Percentiles rank a stretch among this genome's conserved stretches.
These are phyloP conservation scores for Nycticebus coucang DNA, from an alignment of 2,113 vertebrate genomes.

Conservation along the genomic window DNA sequence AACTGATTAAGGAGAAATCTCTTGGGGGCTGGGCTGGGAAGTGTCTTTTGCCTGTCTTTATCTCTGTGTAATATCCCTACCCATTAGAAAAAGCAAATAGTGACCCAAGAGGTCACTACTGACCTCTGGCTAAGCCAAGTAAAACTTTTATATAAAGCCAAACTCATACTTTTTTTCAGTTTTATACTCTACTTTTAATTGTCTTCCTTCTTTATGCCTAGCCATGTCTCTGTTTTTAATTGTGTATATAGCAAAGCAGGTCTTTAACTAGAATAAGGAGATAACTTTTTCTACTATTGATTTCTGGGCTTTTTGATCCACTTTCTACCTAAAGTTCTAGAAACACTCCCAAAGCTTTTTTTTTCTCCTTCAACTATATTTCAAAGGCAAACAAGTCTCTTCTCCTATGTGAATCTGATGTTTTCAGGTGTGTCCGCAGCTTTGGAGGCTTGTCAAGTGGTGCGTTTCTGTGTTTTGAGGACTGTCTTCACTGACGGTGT, in stretches of 20 bases:
- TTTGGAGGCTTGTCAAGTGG: neutral
- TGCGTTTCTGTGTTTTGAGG: neutral
- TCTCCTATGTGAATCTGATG: neutral
- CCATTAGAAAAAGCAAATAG: neutral
- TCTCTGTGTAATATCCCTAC: neutral
- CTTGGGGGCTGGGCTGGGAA: neutral
- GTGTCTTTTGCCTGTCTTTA: neutral
- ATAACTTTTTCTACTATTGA: constrained; percentile 43
- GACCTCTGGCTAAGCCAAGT: neutral
- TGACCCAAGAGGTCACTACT: neutral
- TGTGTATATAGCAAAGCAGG: neutral
- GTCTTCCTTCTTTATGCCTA: constrained; percentile 43
- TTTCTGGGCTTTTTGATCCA: constrained; percentile 54
- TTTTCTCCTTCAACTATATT: constrained; percentile 41
- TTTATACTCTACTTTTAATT: constrained; percentile 26
- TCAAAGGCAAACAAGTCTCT: constrained; percentile 15
- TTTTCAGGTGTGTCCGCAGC: neutral
- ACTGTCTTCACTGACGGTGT: neutral
- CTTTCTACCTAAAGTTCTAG: constrained; percentile 36
- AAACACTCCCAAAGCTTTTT: constrained; percentile 31
- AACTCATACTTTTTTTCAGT: neutral
- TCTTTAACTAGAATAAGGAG: constrained; percentile 52
- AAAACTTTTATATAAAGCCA: constrained; percentile 30
- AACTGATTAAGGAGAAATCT: neutral
- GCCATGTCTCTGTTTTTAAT: constrained; percentile 37